Base-by-base conservation (phyloP, 2,888 invertebrate species). In the Fragum sueziense region DNA sequence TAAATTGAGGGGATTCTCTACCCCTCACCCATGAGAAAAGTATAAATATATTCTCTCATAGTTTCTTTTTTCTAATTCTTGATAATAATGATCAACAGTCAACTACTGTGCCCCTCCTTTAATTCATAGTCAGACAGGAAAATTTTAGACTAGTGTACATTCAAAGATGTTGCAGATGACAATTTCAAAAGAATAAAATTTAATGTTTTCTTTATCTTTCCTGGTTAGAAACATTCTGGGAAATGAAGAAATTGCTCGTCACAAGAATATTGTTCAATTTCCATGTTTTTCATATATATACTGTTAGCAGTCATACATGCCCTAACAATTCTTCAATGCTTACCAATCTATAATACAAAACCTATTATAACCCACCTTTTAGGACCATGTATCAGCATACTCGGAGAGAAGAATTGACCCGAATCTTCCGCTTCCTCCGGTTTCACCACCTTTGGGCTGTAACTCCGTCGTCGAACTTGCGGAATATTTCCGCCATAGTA, bases 391-490 rank as follows among this genome's bases (percentile, higher is more conserved):
- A 83, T 74, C 37, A 80, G 71, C 76, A 80, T 83, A 25, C 25
- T 78, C n/a, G 73, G 73, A 34, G 77, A 73, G 29, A 52, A 69
- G 31, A 47, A 34, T 33, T 22, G 22, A 52, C 70, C 70, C 6
- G 54, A 61, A 9, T 76, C 67, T 51, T 68, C 68, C 9, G 67
- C 51, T 29, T 22, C 57, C n/a, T 37, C 72, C 20, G 37, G 57
- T 6, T 34, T 79, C 70, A 57, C 70, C 11, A 61, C 71, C 17
- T 72, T 70, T n/a, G 74, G 74, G 47, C 74, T 74, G 68, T 47
- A 52, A 41, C 89, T 88, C 25, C 91, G 73, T 6, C 89, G 82
- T 7, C 87, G 82, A 27, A 86, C 82, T 52, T 86, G 86, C 31
- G 85, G 81, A 72, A 78, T 81, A 65, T 86, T 82, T 34, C 84